Base-by-base conservation (phyloP, 1,140 invertebrate genomes). In the Drosophila saltans region DNA sequence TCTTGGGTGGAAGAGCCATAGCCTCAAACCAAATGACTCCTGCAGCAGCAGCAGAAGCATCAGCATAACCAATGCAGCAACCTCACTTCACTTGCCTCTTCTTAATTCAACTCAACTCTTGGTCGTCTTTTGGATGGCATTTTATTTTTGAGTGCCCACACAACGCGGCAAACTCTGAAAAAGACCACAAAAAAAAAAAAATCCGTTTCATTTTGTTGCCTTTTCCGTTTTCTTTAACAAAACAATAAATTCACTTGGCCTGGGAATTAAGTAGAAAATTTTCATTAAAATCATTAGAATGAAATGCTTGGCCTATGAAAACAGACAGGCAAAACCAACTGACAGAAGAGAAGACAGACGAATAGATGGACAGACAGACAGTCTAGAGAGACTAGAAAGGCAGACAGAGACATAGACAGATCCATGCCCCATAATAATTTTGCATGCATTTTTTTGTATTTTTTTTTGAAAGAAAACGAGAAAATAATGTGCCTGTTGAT, bases 201-300 rank as follows among this genome's bases (percentile, higher is more conserved):
- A 52, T 52, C 45, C 45, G 45, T 52, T 52, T 52, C 45, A 52
- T 52, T 52, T 52, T 52, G 45, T 52, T 52, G 45, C 45, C 5
- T 52, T 52, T 52, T 52, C 45, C 45, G 8, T 52, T 52, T 72
- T 66, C 63, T 68, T 70, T 75, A 71, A 66, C 66, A 68, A 62
- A 80, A 88, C 84, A 88, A 88, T 88, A 88, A 88, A 89, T 88
- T 88, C 71, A 75, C 73, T 63, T 66, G 67, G 69, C 62, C 72
- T 67, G 69, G 77, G 76, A 80, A 72, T 77, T 77, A 77, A 77
- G 60, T 67, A 43, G 76, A 55, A 76, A 40, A 56, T 55, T 89
- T 89, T 88, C 74, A 88, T 89, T 88, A 89, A 88, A 88, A 88
- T 75, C 83, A 88, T 88, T 89, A 89, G 83, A 82, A 80, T 88